Conservation (phyloP, 2,113 vertebrate species). For the Mixornis gularis region DNA sequence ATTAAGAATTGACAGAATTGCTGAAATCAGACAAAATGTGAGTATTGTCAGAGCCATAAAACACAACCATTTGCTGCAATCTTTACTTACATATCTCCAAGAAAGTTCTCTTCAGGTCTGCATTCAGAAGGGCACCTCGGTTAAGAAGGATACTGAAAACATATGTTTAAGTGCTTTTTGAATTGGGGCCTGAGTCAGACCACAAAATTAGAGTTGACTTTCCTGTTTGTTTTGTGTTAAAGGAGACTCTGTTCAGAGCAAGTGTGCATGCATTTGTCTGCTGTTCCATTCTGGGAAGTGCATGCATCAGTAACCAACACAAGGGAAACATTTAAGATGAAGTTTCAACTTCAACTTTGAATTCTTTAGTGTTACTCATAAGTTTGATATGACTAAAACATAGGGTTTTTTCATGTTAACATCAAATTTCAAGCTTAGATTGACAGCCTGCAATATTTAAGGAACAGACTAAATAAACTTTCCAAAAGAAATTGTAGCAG, state of each 20-base stretch:
- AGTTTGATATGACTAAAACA: conserved; percentile 47
- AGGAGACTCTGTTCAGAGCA: conserved; percentile 14
- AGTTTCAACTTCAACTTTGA: conserved; percentile 24
- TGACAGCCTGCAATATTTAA: conserved; percentile 54
- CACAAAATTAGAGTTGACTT: conserved; percentile 57
- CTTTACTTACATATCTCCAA: background rate
- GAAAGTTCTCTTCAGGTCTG: background rate
- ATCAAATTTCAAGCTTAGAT: conserved; percentile 47
- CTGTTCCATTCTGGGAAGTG: background rate
- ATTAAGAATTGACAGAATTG: background rate
- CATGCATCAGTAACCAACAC: background rate
- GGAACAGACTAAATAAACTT: conserved; percentile 63
- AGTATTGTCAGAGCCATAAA: background rate
- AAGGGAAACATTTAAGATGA: conserved; percentile 11
- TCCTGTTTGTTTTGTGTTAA: conserved; percentile 59
- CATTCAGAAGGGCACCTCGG: background rate
- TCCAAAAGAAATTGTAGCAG: conserved; percentile 47
- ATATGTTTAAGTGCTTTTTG: conserved; percentile 42
- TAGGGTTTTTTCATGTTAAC: conserved; percentile 13
- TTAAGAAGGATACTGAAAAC: conserved; percentile 6
- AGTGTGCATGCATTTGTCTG: background rate
- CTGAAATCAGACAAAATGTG: background rate
- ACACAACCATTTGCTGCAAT: background rate
- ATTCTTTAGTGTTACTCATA: conserved; percentile 34
- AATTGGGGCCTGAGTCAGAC: conserved; percentile 23